phyloP scores from a whole-genome alignment of 2,888 invertebrate genomes.

The Cabera pusaria region DNA sequence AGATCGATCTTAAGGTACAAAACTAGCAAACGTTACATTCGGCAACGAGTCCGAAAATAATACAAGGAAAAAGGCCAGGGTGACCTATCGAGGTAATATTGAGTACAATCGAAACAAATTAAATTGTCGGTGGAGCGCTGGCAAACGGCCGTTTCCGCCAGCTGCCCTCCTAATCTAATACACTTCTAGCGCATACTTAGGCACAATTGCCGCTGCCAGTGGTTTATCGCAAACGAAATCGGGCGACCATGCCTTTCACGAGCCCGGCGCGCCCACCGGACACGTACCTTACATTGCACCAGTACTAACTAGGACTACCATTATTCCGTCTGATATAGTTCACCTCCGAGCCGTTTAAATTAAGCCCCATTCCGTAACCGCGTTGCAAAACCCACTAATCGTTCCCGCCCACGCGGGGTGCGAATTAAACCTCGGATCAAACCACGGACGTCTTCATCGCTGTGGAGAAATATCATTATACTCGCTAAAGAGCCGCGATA shows the following conservation, averaged over 20 bases:
- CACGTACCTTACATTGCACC: slow-evolving; percentile 35
- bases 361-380: slow-evolving; percentile 37
- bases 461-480: slow-evolving; percentile 32
- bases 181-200: slow-evolving; percentile 46
- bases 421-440: slow-evolving; percentile 21
- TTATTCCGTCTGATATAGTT: slow-evolving; percentile 38
- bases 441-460: slow-evolving; percentile 28
- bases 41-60: slow-evolving; percentile 22
- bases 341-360: slow-evolving; percentile 44
- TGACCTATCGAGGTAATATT: slow-evolving; percentile 50
- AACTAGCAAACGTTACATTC: slow-evolving; percentile 12
- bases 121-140: slow-evolving; percentile 46
- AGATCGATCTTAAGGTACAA: slow-evolving; percentile 18
- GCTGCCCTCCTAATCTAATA: slow-evolving; percentile 40
- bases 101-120: slow-evolving; percentile 58
- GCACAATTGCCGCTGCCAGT: slow-evolving; percentile 51
- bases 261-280: slow-evolving; percentile 57
- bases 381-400: slow-evolving; percentile 18
- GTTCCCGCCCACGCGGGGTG: slow-evolving; percentile 32
- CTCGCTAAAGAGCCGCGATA: slow-evolving; percentile 31
- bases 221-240: slow-evolving; percentile 67
- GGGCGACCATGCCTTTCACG: slow-evolving; percentile 69
- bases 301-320: slow-evolving; percentile 36
- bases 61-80: slow-evolving; percentile 40
- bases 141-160: slow-evolving; percentile 28